Evolutionary conservation across 2,113 vertebrate genomes (phyloP), one percentile per base, ranked within the genome.

Genomic region (Synodontis membranacea): DNA sequence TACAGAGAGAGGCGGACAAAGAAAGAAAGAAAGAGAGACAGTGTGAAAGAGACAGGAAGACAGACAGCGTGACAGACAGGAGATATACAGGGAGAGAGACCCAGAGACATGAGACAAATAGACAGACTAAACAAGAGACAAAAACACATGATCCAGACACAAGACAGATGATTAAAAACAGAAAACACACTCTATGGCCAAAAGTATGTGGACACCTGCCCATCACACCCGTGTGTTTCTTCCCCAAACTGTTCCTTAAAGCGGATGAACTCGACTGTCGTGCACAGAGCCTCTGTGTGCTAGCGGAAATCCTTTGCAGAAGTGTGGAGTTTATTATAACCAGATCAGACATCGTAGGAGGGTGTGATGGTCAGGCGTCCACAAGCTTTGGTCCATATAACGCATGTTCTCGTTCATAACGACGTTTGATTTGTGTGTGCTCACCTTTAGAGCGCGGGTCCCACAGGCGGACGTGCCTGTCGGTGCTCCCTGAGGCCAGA

Each of bases 391-490:
- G 11, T 12, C 62, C n/a, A 34, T 66, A 34, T 17, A 34, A 6
- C 37, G 14, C 8, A 34, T 12, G 39, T 25, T 23, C 21, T 72
- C 37, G 25, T 25, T 12, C 37, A 44, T 12, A 42, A 21, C 21
- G 25, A 15, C 25, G 5, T 31, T 17, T 74, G 31, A 50, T 34
- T 39, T 68, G 34, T 3, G 28, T 31, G 44, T 48, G 28, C 46
- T 87, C 39, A 98, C 98, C 97, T 97, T 97, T 98, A 76, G 94
- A 95, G 68, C 98, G 96, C 75, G 97, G 97, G 93, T 99, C 97
- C 97, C 97, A 99, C 0, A 99, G 93, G 34, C 97, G 91, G 78
- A 99, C 95, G 50, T 99, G 98, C 91, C 98, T 93, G 93, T 99
- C 98, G 0, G 97, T 95, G 92, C 96, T 99, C 81, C 97, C 98